These are phyloP conservation scores for Naja naja DNA, from an alignment of 2,113 vertebrate genomes.

Conservation along the genomic window DNA sequence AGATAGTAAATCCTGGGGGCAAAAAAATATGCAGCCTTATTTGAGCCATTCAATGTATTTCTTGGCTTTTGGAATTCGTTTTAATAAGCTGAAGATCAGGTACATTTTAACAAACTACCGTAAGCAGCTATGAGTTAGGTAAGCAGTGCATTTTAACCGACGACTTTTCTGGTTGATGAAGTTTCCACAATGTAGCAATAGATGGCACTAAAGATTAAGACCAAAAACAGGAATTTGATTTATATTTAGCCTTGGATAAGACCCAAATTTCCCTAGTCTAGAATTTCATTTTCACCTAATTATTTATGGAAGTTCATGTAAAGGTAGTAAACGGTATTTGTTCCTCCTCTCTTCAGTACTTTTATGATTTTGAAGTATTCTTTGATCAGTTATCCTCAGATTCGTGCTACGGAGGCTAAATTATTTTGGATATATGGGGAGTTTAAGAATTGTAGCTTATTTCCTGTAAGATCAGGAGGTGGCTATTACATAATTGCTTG, in stretches of 20 bases:
- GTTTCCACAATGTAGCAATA: not conserved
- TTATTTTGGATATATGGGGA: not conserved
- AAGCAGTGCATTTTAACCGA: not conserved
- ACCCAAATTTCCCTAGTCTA: not conserved
- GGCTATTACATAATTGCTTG: not conserved
- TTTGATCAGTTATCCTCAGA: not conserved
- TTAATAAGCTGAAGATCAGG: not conserved
- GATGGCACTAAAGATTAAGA: slow-evolving; percentile 1
- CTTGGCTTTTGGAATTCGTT: not conserved
- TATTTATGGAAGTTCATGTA: not conserved
- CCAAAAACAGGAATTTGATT: not conserved
- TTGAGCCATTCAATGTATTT: not conserved
- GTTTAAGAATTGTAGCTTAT: not conserved
- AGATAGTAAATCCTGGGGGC: not conserved
- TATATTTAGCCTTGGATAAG: not conserved
- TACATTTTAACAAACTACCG: not conserved
- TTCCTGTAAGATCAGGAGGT: not conserved
- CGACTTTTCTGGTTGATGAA: not conserved
- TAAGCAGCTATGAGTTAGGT: not conserved
- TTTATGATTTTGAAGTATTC: not conserved
- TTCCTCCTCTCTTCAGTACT: not conserved
- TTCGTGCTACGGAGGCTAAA: not conserved
- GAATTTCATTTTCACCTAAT: not conserved
- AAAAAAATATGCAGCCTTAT: not conserved
- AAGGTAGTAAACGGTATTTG: not conserved